Conservation (phyloP, 2,888 invertebrate species). For the Dicycla oo region DNA sequence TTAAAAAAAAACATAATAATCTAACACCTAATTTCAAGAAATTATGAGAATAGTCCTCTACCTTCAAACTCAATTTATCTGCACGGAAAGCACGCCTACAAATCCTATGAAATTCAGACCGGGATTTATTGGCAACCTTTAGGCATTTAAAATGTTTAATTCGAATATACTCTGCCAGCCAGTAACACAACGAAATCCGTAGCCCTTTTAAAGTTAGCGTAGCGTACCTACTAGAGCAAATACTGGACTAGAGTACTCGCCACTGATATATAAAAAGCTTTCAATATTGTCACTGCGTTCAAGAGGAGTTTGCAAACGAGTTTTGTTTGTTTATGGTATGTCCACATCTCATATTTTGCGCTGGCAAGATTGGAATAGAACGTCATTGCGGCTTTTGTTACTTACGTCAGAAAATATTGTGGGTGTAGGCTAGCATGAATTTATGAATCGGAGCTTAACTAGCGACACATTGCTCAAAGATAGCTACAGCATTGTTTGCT, state of each 20-base stretch:
- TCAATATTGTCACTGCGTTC: constrained; percentile 53
- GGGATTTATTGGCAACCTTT: constrained; percentile 23
- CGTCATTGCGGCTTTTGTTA: constrained; percentile 12
- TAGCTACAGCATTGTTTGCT: not conserved
- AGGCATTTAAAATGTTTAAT: constrained; percentile 37
- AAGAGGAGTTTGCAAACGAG: constrained; percentile 48
- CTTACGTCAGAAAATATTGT: too few relatives aligned
- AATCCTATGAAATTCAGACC: constrained; percentile 6
- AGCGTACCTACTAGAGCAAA: constrained; percentile 47
- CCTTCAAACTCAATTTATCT: not conserved
- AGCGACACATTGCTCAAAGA: not conserved
- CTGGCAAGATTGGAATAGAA: constrained; percentile 28
- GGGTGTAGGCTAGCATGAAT: not conserved
- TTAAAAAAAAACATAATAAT: not conserved
- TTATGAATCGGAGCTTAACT: not conserved
- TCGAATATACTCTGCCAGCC: constrained; percentile 26
- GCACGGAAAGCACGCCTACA: not conserved
- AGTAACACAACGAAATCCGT: constrained; percentile 49
- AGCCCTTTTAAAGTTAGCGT: constrained; percentile 53
- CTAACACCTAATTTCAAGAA: not conserved
- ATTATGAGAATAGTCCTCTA: not conserved
- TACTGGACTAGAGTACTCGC: constrained; percentile 54
- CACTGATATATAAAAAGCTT: constrained; percentile 55
- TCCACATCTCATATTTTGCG: constrained; percentile 32
- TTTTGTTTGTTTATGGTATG: constrained; percentile 50